Evolutionary conservation across 2,113 vertebrate genomes (phyloP), one percentile per base, ranked within the genome.

Genomic region (Chionis minor): DNA sequence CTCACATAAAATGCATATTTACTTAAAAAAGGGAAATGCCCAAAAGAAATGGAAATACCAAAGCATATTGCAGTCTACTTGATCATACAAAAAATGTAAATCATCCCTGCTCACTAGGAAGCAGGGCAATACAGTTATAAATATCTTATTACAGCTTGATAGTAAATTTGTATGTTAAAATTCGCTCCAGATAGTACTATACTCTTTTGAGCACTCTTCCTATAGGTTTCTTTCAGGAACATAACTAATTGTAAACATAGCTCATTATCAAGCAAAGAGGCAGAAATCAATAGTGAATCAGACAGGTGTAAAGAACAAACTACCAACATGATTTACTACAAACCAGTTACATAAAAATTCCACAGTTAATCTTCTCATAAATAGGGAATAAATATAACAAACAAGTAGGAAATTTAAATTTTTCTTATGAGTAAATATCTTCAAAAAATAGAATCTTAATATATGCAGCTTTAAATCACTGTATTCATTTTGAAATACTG

Each of bases 41-140:
- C 56, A 55, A 67, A 90, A 91, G 83, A 92, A 96, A 87, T 26
- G 90, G 88, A 97, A 96, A 94, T 97, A 84, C 77, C 91, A 91
- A 94, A 97, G 79, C 81, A 91, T 88, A 95, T 93, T 94, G 77
- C 83, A 94, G 82, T 83, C 65, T 79, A 55, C 33, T 94, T 72
- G 89, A 69, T 84, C 92, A 96, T 40, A 79, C 44, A 93, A 66
- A 94, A 77, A 86, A 75, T 44, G 54, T 61, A 92, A 91, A 95
- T 61, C 28, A 75, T 65, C 13, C 24, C 10, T 79, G 28, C 49
- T 81, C 27, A 33, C 66, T 56, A 72, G 86, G 70, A 97, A 94
- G 69, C 42, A 83, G 24, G 66, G 78, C 35, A 95, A 56, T 75
- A 79, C 71, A 89, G 72, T 61, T 86, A 81, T 59, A 88, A 93